Percentiles rank a stretch among this genome's conserved stretches.
Conservation (phyloP, 2,113 vertebrate genomes). For the Corythoichthys intestinalis region DNA sequence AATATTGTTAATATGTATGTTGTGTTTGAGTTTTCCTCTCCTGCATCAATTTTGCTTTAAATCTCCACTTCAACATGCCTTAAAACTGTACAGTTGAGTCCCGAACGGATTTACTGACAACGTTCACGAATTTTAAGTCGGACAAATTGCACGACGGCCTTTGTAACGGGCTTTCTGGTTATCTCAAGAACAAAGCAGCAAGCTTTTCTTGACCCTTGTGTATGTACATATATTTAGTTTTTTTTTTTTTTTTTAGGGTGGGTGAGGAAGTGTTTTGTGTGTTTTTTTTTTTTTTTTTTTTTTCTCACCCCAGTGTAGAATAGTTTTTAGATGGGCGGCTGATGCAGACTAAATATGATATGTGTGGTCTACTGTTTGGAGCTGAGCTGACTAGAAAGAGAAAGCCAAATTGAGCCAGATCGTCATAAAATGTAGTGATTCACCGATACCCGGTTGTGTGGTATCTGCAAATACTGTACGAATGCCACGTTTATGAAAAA, state of each 20-base stretch:
- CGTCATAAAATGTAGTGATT: neutral
- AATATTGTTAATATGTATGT: conserved; percentile 60
- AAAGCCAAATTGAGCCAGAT: conserved; percentile 17
- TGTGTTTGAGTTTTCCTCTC: conserved; percentile 42
- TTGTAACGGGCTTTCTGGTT: conserved; percentile 29
- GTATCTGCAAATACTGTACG: neutral
- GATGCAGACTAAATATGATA: conserved; percentile 44
- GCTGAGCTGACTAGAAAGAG: conserved; percentile 52
- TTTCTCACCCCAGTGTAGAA: conserved; percentile 25
- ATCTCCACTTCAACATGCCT: conserved; percentile 71
- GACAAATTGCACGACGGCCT: conserved; percentile 31
- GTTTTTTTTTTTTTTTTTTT: conserved; percentile 16
- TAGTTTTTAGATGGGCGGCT: conserved; percentile 46
- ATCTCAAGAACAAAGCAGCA: conserved; percentile 32
- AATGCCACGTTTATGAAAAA: no score
- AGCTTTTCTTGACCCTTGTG: conserved; percentile 6
- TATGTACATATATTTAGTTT: conserved; percentile 28
- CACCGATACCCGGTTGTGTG: neutral
- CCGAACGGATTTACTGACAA: conserved; percentile 48
- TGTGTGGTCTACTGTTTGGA: conserved; percentile 41
- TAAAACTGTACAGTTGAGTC: conserved; percentile 71
- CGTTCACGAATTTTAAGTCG: conserved; percentile 40
- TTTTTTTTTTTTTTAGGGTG: conserved; percentile 41
- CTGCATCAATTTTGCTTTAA: conserved; percentile 53
- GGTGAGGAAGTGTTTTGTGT: neutral